Evolutionary conservation across 2,797 vertebrate genomes (phyloP).

Genomic region (Acomys russatus): DNA sequence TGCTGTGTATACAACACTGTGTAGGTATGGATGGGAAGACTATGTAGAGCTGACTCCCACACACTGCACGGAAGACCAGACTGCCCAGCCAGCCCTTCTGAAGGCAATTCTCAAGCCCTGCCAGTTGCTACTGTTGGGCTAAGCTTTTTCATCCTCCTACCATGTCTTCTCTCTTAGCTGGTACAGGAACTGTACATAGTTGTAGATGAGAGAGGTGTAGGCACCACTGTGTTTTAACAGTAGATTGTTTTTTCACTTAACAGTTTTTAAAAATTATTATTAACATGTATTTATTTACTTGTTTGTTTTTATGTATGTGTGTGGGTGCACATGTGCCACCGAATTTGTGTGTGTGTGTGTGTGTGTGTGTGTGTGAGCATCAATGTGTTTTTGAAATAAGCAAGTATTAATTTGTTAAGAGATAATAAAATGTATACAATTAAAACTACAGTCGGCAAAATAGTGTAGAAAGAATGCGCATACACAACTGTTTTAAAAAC

Average conservation of each 20-base stretch:
- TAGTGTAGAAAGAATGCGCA: conserved; percentile 41
- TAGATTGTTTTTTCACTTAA: background rate
- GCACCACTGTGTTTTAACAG: background rate
- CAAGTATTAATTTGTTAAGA: conserved; percentile 58
- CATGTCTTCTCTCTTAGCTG: background rate
- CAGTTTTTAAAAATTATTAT: background rate
- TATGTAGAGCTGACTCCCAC: background rate
- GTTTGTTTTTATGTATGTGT: background rate
- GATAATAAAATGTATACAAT: conserved; percentile 54
- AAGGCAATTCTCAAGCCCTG: background rate
- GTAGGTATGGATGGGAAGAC: background rate
- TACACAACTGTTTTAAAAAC: background rate
- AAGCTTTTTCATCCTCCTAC: background rate
- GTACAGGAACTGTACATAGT: background rate
- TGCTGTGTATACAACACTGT: background rate
- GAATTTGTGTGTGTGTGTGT: no score
- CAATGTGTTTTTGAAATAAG: conserved; percentile 40
- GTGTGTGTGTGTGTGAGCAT: background rate
- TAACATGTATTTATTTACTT: background rate
- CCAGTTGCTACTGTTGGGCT: background rate
- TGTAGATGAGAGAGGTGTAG: background rate
- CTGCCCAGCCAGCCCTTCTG: background rate
- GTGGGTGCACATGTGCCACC: background rate
- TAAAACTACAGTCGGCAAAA: conserved; percentile 46
- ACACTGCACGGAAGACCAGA: background rate